A percentile compares a stretch with the other conserved stretches of the same genome.
Conservation (phyloP, 1,140 invertebrate species). For the Samia ricini region DNA sequence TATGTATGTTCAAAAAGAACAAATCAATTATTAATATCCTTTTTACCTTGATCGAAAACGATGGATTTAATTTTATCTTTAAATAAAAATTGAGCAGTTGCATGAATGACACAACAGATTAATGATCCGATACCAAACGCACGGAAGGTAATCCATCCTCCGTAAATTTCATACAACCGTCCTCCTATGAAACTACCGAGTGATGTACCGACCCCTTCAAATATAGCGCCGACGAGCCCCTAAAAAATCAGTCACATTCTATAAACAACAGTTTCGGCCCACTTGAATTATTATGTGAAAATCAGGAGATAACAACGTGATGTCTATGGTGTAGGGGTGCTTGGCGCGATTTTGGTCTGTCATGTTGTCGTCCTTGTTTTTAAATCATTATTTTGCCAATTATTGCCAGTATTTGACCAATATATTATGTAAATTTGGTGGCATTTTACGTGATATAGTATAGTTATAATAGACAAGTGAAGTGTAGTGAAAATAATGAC, state of each 20-base stretch:
- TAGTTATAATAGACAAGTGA: too few species aligned
- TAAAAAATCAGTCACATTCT: constrained; percentile 55
- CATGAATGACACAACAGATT: constrained; percentile 81
- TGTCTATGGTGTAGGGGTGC: too few species aligned
- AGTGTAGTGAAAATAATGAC: too few species aligned
- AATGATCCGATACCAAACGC: constrained; percentile 84
- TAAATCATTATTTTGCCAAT: too few species aligned
- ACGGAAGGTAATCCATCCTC: constrained; percentile 82
- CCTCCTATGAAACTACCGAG: constrained; percentile 87
- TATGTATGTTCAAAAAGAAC: background rate
- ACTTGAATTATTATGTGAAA: too few species aligned
- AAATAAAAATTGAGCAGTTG: constrained; percentile 49
- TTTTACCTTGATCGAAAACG: constrained; percentile 52
- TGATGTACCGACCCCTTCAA: constrained; percentile 91
- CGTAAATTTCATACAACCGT: constrained; percentile 79
- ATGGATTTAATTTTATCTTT: constrained; percentile 29
- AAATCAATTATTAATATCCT: constrained; percentile 6
- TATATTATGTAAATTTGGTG: too few species aligned
- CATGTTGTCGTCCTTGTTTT: too few species aligned
- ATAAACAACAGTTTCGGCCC: too few species aligned
- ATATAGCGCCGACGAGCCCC: constrained; percentile 90
- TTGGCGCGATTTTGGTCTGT: too few species aligned
- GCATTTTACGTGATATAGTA: too few species aligned
- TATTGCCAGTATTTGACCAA: too few species aligned
- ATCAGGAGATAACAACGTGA: too few species aligned